Conservation (phyloP, 2,113 vertebrate genomes). For the Loxodonta africana region DNA sequence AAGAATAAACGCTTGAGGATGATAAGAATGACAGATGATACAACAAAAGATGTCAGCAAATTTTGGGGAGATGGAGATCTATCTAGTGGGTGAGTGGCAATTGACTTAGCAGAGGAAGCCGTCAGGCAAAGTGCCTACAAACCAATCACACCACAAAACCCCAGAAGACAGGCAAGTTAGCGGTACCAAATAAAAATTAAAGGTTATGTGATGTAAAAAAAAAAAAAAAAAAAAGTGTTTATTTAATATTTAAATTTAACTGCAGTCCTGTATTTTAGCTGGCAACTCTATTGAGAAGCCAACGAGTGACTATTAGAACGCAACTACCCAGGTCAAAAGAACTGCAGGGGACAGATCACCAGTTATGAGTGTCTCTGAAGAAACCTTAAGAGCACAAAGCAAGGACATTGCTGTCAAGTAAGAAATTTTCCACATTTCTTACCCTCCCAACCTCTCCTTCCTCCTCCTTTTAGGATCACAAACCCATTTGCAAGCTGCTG, state of each 20-base stretch:
- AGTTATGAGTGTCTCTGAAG: background rate
- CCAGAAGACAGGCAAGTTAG: no score
- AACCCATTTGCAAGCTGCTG: slow-evolving; percentile 16
- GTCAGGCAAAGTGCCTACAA: no score
- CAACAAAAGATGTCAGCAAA: no score
- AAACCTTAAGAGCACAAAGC: background rate
- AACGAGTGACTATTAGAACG: background rate
- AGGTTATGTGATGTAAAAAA: no score
- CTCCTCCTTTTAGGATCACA: background rate
- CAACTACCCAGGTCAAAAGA: background rate
- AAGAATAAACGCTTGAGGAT: no score
- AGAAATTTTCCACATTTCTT: background rate
- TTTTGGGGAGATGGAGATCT: no score
- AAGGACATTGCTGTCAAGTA: background rate
- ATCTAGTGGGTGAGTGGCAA: no score
- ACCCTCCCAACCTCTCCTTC: background rate
- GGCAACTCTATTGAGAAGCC: background rate
- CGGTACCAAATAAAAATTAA: no score
- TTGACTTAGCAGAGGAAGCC: no score
- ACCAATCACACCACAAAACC: no score
- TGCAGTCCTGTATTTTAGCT: background rate
- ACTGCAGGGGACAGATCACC: background rate
- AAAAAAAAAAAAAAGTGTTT: background rate
- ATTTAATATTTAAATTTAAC: background rate
- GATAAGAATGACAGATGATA: no score